Conservation (phyloP, 2,888 invertebrate genomes). For the Temnothorax ravouxi region DNA sequence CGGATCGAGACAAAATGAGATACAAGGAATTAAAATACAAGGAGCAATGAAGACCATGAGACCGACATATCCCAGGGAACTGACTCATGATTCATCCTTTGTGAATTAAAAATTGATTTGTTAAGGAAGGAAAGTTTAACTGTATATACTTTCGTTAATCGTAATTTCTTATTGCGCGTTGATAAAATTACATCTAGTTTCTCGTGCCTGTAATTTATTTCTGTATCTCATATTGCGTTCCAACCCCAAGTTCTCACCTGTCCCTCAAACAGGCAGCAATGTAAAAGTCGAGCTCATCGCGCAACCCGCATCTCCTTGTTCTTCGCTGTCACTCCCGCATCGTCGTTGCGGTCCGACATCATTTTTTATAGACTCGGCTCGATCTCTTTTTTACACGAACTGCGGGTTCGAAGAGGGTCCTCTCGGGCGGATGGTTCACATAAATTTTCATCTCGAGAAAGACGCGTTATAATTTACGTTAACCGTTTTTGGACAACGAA, state of each 20-base stretch:
- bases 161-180: background rate
- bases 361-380: slow-evolving; percentile 57
- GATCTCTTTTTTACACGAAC: slow-evolving; percentile 28
- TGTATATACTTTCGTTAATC: no score
- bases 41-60: background rate
- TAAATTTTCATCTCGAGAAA: slow-evolving; percentile 71
- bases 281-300: slow-evolving; percentile 35
- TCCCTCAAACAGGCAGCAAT: slow-evolving; percentile 48
- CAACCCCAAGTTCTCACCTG: slow-evolving; percentile 54
- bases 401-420: slow-evolving; percentile 7
- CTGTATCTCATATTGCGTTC: background rate
- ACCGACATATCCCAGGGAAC: background rate
- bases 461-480: slow-evolving; percentile 34
- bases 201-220: background rate
- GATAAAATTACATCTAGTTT: background rate
- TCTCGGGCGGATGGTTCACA: slow-evolving; percentile 49
- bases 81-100: background rate
- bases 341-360: slow-evolving; percentile 50
- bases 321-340: slow-evolving; percentile 53
- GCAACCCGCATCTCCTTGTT: slow-evolving; percentile 52
- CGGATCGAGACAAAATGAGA: background rate
- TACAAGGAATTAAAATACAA: slow-evolving; percentile 4
- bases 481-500: background rate
- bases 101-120: background rate
- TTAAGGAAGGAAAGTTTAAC: background rate